Evolutionary conservation across 2,797 vertebrate species (phyloP), one percentile per base, ranked within the genome.

Genomic region (Brachyrhaphis roseni): DNA sequence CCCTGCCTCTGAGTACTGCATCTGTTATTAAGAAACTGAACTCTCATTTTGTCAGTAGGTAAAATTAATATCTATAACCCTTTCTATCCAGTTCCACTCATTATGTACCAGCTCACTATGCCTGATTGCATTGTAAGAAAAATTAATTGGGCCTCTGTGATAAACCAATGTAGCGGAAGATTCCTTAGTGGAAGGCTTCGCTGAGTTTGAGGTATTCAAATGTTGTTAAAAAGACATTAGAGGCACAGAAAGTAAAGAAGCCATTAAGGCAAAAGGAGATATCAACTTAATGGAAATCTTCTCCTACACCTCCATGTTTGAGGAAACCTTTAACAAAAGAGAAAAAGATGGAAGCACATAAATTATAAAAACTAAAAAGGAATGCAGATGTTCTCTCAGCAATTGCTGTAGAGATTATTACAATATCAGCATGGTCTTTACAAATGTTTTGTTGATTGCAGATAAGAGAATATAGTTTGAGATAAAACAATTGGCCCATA

Each of bases 221-320:
- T 90, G 91, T 90, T 86, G 82, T 90, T 89, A 85, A 84, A 93
- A 88, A 89, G 77, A 85, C 85, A 85, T 90, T 84, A 88, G 78
- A 77, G 77, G 84, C 84, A 80, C 55, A 78, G 80, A 71, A 89
- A 86, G 88, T 75, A n/a, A 55, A 55, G 53, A 55, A 55, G 78
- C 81, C 8, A 51, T 82, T 72, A 83, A 89, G 82, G 77, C 71
- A 51, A 82, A 74, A 57, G 75, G 73, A 92, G 89, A 89, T 87
- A 91, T 86, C 57, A 34, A 87, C 80, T 89, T 90, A 94, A 94
- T 92, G 88, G 88, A 91, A 91, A 83, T 91, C 89, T 88, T 78
- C 74, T 86, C 85, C 86, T 82, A 79, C 84, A 82, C 82, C 89
- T 75, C 31, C 0, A 31, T 83, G 84, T 90, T 88, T 84, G 78